Conservation (phyloP, 2,113 vertebrate species). For the Micronycteris hirsuta region DNA sequence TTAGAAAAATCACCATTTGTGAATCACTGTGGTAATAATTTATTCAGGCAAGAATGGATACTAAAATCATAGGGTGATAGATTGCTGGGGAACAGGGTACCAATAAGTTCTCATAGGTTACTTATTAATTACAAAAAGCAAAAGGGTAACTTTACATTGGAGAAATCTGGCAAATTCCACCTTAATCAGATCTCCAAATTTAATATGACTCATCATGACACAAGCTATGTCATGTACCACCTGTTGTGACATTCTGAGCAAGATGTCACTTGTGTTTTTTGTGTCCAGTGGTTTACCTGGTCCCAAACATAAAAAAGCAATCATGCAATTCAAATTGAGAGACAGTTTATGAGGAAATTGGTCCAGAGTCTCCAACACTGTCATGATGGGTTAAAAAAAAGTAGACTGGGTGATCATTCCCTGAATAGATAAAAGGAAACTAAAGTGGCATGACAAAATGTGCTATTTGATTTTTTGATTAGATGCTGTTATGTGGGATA, state of each 20-base stretch:
- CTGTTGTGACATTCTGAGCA: neutral
- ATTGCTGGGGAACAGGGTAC: neutral
- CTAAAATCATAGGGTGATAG: neutral
- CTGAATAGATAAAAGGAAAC: neutral
- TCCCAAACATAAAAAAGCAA: neutral
- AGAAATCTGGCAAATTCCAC: neutral
- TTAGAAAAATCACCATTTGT: neutral
- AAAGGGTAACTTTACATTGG: neutral
- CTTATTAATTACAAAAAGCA: neutral
- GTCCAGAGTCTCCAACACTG: neutral
- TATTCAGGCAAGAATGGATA: neutral
- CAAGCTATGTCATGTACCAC: too few species aligned
- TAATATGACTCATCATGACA: neutral
- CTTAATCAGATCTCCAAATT: neutral
- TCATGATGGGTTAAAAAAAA: neutral
- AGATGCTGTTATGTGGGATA: neutral
- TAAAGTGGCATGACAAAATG: neutral
- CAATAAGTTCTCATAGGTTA: neutral
- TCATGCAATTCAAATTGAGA: neutral
- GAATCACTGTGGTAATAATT: neutral
- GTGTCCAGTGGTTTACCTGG: neutral
- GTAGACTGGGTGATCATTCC: neutral
- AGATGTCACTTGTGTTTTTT: neutral
- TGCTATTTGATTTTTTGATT: neutral
- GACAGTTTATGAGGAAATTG: neutral